phyloP scores from a whole-genome alignment of 2,797 vertebrate genomes.

The Perodicticus potto region DNA sequence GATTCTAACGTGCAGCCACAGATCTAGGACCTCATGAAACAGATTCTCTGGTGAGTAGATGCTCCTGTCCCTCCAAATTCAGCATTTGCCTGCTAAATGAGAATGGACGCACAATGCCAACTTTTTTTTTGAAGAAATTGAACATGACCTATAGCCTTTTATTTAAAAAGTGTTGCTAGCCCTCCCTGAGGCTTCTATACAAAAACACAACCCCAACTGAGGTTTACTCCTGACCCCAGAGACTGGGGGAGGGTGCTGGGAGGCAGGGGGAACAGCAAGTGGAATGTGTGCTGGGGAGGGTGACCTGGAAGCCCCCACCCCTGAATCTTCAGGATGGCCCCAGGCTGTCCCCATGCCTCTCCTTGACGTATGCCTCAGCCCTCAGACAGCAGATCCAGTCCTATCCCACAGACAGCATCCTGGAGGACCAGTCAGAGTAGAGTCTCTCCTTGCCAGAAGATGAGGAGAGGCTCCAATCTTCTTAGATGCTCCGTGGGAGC shows the following conservation, averaged over 20 bases:
- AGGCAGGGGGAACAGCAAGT: constrained; percentile 76
- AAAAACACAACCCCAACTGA: constrained; percentile 81
- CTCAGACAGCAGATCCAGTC: constrained; percentile 99
- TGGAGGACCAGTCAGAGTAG: constrained; percentile 98
- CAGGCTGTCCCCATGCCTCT: background rate
- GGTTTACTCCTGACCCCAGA: constrained; percentile 5
- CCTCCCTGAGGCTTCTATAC: constrained; percentile 89
- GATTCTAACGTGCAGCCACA: background rate
- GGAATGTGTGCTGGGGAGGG: constrained; percentile 70
- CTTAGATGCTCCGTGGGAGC: constrained; percentile 11
- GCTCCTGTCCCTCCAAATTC: background rate
- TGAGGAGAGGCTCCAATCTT: constrained; percentile 11
- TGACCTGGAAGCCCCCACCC: background rate
- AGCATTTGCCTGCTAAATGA: background rate
- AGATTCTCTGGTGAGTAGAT: background rate
- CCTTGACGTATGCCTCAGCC: constrained; percentile 91
- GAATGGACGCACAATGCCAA: background rate
- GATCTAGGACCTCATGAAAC: background rate
- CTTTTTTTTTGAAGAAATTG: background rate
- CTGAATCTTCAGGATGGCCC: background rate
- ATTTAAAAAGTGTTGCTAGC: constrained; percentile 91
- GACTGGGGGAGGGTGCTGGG: constrained; percentile 58
- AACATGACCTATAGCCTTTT: constrained; percentile 83
- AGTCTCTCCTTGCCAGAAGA: constrained; percentile 88
- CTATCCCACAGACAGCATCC: constrained; percentile 96